phyloP scores from a whole-genome alignment of 2,113 vertebrate genomes.

The Danionella cerebrum region DNA sequence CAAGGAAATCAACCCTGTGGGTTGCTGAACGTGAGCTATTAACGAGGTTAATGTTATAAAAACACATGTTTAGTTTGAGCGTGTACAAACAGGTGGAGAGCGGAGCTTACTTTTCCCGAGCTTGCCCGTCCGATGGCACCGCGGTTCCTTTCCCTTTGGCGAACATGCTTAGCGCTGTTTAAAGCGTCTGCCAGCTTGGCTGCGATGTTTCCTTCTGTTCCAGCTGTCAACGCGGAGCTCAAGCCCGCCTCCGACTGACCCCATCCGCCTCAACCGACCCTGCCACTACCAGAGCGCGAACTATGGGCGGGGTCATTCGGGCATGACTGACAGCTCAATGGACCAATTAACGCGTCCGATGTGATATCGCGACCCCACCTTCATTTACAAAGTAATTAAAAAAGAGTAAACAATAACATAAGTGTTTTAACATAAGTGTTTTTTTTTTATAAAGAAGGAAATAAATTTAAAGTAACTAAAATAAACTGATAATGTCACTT shows the following conservation, averaged over 20 bases:
- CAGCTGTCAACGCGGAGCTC: conserved; percentile 68
- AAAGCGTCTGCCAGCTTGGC: conserved; percentile 24
- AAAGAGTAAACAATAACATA: not conserved
- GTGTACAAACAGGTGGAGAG: not conserved
- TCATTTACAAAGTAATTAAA: not conserved
- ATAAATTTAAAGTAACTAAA: too few species aligned
- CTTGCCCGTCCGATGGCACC: conserved; percentile 76
- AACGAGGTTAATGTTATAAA: not conserved
- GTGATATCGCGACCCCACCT: not conserved
- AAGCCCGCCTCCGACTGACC: conserved; percentile 63
- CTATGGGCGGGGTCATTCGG: conserved; percentile 49
- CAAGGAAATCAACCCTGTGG: too few species aligned
- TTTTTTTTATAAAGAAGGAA: too few species aligned
- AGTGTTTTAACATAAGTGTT: not conserved
- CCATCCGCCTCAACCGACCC: conserved; percentile 68
- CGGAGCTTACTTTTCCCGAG: conserved; percentile 75
- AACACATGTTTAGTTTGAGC: not conserved
- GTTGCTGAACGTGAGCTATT: not conserved
- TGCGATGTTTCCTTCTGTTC: conserved; percentile 49
- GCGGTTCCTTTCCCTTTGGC: conserved; percentile 74
- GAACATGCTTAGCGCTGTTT: conserved; percentile 59
- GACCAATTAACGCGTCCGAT: conserved; percentile 14
- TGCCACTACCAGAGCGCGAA: conserved; percentile 53
- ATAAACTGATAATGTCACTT: too few species aligned
- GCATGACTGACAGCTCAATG: conserved; percentile 39